Conservation (phyloP, 2,888 invertebrate species). For the Tricholauxania praeusta region DNA sequence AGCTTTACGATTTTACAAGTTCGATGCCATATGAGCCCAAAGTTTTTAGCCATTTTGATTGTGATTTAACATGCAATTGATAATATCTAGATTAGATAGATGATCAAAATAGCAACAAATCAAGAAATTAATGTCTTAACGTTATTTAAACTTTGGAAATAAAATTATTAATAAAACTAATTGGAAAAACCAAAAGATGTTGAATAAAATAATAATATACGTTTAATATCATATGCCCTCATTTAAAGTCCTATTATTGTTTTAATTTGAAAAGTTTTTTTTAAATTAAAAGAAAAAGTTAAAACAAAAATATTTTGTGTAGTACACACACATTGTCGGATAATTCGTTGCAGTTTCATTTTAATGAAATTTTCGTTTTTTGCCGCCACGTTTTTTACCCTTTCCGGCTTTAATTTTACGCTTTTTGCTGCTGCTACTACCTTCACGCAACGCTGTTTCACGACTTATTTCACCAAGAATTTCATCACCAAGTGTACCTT, state of each 20-base stretch:
- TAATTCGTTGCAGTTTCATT: slow-evolving; percentile 29
- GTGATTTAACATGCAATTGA: too few species aligned
- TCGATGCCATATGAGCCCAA: too few species aligned
- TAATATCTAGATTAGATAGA: too few species aligned
- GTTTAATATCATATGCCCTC: not conserved
- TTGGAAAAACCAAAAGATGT: too few species aligned
- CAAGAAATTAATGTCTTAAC: too few species aligned
- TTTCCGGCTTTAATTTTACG: slow-evolving; percentile 64
- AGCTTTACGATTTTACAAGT: too few species aligned
- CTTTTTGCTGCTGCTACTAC: slow-evolving; percentile 69
- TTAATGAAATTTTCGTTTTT: slow-evolving; percentile 70
- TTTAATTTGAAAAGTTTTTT: not conserved
- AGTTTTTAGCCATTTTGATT: too few species aligned
- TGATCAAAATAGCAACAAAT: too few species aligned
- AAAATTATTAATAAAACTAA: too few species aligned
- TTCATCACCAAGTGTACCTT: slow-evolving; percentile 80
- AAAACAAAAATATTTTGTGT: not conserved
- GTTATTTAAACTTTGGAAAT: too few species aligned
- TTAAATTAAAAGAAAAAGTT: not conserved
- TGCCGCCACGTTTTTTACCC: slow-evolving; percentile 67
- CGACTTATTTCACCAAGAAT: slow-evolving; percentile 73
- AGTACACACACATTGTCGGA: slow-evolving; percentile 19
- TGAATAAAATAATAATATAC: not conserved
- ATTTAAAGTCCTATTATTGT: not conserved
- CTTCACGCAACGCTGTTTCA: slow-evolving; percentile 63